These are phyloP conservation scores for Cydia strobilella DNA, from an alignment of 1,140 invertebrate genomes.

Conservation along the genomic window DNA sequence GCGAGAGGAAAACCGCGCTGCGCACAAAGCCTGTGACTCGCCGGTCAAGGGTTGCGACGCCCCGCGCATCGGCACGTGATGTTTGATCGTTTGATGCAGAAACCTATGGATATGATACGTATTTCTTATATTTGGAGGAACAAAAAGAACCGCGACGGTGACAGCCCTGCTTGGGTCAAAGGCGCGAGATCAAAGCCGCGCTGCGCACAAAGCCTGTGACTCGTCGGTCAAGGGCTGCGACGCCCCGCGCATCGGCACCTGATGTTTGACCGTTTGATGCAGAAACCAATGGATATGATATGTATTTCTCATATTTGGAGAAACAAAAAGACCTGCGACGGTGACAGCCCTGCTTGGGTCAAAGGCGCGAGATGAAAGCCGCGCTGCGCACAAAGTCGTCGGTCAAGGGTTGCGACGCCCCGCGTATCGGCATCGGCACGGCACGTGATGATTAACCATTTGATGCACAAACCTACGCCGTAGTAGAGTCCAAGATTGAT, in stretches of 20 bases:
- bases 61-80: background rate
- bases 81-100: slow-evolving; percentile 18
- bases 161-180: slow-evolving; percentile 22
- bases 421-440: too few relatives aligned
- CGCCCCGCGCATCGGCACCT: slow-evolving; percentile 1
- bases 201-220: slow-evolving; percentile 49
- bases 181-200: slow-evolving; percentile 51
- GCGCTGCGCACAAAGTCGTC: slow-evolving; percentile 44
- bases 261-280: slow-evolving; percentile 20
- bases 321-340: background rate
- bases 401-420: slow-evolving; percentile 5
- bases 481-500: too few relatives aligned
- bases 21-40: slow-evolving; percentile 48
- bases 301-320: too few relatives aligned
- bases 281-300: background rate
- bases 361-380: slow-evolving; percentile 51
- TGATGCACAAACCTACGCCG: slow-evolving; percentile 8
- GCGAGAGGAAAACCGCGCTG: slow-evolving; percentile 51
- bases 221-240: slow-evolving; percentile 14
- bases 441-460: background rate
- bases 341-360: background rate
- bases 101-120: background rate
- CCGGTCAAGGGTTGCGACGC: slow-evolving; percentile 8
- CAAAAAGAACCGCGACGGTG: background rate
- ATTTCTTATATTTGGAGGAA: background rate